Conservation (phyloP, 2,888 invertebrate species). For the Ennomos quercinarius region DNA sequence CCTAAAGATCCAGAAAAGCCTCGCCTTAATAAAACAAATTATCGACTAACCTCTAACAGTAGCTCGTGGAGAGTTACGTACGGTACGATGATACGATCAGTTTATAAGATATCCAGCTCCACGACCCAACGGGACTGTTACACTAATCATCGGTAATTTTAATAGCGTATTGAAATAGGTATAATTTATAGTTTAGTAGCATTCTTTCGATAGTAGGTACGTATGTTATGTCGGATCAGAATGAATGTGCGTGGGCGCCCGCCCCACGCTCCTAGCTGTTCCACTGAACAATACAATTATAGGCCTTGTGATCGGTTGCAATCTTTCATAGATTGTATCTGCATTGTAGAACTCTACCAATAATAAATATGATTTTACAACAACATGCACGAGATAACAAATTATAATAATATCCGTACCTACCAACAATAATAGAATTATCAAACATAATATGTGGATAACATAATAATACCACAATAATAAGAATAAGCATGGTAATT, state of each 20-base stretch:
- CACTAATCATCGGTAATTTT: conserved; percentile 22
- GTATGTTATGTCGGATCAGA: conserved; percentile 10
- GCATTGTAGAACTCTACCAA: background rate
- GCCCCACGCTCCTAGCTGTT: conserved; percentile 15
- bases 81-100: conserved; percentile 2
- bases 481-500: too few species aligned
- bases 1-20: too few species aligned
- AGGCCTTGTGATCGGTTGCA: conserved; percentile 12
- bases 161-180: conserved; percentile 21
- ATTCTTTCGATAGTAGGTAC: conserved; percentile 16
- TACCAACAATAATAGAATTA: too few species aligned
- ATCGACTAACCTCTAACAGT: conserved; percentile 4
- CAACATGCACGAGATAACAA: too few species aligned
- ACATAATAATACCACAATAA: too few species aligned
- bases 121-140: conserved; percentile 18
- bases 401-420: too few species aligned
- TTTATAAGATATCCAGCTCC: conserved; percentile 15
- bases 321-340: conserved; percentile 14
- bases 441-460: too few species aligned
- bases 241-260: conserved; percentile 20
- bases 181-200: conserved; percentile 12
- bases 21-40: conserved; percentile 1
- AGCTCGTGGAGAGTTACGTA: conserved; percentile 5
- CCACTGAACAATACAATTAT: conserved; percentile 26
- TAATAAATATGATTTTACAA: too few species aligned